Evolutionary conservation across 1,140 invertebrate species (phyloP).

Genomic region (Zelostemma sp.): DNA sequence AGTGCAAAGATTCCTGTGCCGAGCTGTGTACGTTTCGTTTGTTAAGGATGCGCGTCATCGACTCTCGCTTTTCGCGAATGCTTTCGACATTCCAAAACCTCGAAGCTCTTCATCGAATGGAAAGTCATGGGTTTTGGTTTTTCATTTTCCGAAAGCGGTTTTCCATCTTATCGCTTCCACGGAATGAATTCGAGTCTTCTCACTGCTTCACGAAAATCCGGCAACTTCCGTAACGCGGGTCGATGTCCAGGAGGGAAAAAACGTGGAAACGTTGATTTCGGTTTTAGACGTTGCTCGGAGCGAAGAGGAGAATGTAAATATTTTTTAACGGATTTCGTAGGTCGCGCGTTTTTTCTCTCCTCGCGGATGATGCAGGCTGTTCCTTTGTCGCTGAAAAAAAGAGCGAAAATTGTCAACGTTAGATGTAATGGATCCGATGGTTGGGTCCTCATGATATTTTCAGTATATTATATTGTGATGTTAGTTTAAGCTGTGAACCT

Average conservation of each 20-base stretch:
- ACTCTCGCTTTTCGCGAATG: neutral
- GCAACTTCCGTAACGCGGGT: neutral
- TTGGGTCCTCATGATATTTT: slow-evolving; percentile 61
- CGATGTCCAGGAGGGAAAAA: neutral
- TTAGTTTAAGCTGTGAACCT: slow-evolving; percentile 66
- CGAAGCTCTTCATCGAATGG: too few relatives aligned
- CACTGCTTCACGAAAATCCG: too few relatives aligned
- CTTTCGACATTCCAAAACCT: slow-evolving; percentile 17
- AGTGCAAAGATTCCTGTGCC: slow-evolving; percentile 41
- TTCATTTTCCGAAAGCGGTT: too few relatives aligned
- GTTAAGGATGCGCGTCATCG: slow-evolving; percentile 31
- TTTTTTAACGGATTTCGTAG: neutral
- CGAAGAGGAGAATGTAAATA: neutral
- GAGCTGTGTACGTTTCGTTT: slow-evolving; percentile 48
- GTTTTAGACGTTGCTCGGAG: neutral
- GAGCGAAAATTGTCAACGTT: slow-evolving; percentile 47
- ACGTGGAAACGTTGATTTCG: neutral
- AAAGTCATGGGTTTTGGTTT: too few relatives aligned
- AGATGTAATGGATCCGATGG: slow-evolving; percentile 53
- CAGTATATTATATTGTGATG: slow-evolving; percentile 69
- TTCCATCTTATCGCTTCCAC: too few relatives aligned
- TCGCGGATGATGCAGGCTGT: slow-evolving; percentile 3
- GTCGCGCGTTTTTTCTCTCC: neutral
- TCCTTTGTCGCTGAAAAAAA: slow-evolving; percentile 51
- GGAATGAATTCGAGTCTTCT: too few relatives aligned